Conservation (phyloP, 2,888 invertebrate genomes). For the Drosophila subsilvestris region DNA sequence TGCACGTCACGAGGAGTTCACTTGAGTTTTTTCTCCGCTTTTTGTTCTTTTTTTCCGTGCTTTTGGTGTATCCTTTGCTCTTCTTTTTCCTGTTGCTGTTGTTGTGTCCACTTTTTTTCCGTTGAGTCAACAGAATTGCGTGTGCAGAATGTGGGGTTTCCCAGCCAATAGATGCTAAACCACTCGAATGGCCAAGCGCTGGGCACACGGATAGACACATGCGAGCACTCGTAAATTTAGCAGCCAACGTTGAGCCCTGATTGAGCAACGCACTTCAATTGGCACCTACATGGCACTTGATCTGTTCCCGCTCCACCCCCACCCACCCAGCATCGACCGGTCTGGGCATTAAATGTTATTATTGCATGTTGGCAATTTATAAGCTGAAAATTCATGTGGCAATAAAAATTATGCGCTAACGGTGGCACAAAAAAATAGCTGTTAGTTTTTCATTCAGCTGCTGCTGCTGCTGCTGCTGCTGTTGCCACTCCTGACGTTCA, state of each 20-base stretch:
- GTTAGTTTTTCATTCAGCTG: conserved; percentile 29
- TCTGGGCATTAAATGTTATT: conserved; percentile 39
- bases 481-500: neutral
- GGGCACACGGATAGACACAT: conserved; percentile 21
- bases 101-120: conserved; percentile 45
- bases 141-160: conserved; percentile 41
- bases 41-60: conserved; percentile 13
- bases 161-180: conserved; percentile 32
- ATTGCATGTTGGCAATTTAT: conserved; percentile 43
- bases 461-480: conserved; percentile 3
- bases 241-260: conserved; percentile 42
- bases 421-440: conserved; percentile 18
- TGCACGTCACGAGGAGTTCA: conserved; percentile 70
- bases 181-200: neutral
- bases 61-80: conserved; percentile 6
- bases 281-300: conserved; percentile 56
- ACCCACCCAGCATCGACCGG: too few relatives aligned
- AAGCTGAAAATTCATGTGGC: conserved; percentile 48
- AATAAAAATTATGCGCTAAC: conserved; percentile 26
- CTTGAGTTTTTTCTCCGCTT: conserved; percentile 45
- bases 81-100: conserved; percentile 14
- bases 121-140: conserved; percentile 76
- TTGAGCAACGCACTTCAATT: conserved; percentile 62
- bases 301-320: conserved; percentile 20
- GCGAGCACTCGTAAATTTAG: conserved; percentile 23